Percentiles rank a stretch among this genome's conserved stretches.
Conservation (phyloP, 2,797 vertebrate genomes). For the Allobates femoralis region DNA sequence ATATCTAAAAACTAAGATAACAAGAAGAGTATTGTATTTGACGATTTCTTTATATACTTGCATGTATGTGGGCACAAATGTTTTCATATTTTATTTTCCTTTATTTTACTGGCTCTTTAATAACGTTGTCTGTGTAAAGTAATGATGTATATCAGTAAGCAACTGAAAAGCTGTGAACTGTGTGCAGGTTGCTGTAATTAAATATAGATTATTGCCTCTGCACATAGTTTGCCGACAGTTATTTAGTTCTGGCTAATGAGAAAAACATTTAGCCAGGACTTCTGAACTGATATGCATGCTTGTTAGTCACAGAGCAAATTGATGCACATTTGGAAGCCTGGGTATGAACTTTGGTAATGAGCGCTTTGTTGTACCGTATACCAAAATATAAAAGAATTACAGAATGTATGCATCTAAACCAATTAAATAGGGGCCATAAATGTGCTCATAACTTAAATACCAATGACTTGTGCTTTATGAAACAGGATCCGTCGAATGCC, state of each 20-base stretch:
- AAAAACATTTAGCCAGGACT: slow-evolving; percentile 57
- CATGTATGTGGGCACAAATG: not conserved
- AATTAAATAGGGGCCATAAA: slow-evolving; percentile 61
- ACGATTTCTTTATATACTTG: not conserved
- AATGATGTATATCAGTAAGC: slow-evolving; percentile 40
- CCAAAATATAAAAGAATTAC: slow-evolving; percentile 62
- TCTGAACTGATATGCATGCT: slow-evolving; percentile 54
- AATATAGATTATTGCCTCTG: slow-evolving; percentile 56
- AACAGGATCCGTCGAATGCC: slow-evolving; percentile 54
- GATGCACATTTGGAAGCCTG: slow-evolving; percentile 56
- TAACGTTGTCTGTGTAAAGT: slow-evolving; percentile 12
- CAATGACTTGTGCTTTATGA: slow-evolving; percentile 59
- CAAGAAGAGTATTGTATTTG: not conserved
- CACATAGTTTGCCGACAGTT: slow-evolving; percentile 44
- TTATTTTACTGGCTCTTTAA: not conserved
- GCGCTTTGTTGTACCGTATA: slow-evolving; percentile 62
- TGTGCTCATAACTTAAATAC: slow-evolving; percentile 63
- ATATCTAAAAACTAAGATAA: not conserved
- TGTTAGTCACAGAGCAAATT: slow-evolving; percentile 59
- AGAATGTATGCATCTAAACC: slow-evolving; percentile 61
- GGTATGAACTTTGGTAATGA: slow-evolving; percentile 60
- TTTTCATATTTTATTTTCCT: not conserved
- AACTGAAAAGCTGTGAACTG: slow-evolving; percentile 16
- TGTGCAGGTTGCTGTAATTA: slow-evolving; percentile 41
- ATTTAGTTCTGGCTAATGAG: slow-evolving; percentile 56